Percentiles rank a stretch among this genome's conserved stretches.
Evolutionary conservation across 35 echinoderm and acorn worm species (phyloP).

Genomic region (Apostichopus parvimensis): DNA sequence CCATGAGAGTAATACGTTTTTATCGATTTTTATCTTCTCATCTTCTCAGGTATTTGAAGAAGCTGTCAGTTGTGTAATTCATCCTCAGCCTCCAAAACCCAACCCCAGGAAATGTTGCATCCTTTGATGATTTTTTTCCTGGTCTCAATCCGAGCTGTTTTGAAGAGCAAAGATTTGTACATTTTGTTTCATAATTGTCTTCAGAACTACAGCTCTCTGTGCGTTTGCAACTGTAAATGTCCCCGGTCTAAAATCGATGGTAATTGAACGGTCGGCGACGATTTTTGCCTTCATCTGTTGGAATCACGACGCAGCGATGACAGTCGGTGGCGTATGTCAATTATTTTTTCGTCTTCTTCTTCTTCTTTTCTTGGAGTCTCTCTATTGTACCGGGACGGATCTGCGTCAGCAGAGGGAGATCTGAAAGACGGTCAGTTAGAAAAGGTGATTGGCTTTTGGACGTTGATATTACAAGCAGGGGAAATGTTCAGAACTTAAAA

Average conservation of each 20-base stretch:
- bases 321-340: too few relatives aligned
- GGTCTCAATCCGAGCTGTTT: slow-evolving; percentile 17
- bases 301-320: too few relatives aligned
- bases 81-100: slow-evolving; percentile 52
- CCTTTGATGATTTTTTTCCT: slow-evolving; percentile 31
- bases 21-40: not conserved
- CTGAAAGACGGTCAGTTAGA: too few relatives aligned
- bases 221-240: slow-evolving; percentile 3
- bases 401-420: too few relatives aligned
- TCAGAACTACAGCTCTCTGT: slow-evolving; percentile 6
- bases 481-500: too few relatives aligned
- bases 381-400: too few relatives aligned
- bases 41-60: slow-evolving; percentile 78
- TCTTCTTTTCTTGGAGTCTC: too few relatives aligned
- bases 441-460: too few relatives aligned
- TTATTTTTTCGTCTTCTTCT: too few relatives aligned
- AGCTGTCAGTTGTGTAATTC: slow-evolving; percentile 67
- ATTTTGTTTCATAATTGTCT: slow-evolving; percentile 29
- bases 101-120: slow-evolving; percentile 23
- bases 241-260: not conserved
- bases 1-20: too few relatives aligned
- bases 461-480: too few relatives aligned
- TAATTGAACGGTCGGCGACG: not conserved
- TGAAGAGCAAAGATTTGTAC: slow-evolving; percentile 45
- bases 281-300: not conserved